These are phyloP conservation scores for Nowickia ferox DNA, from an alignment of 2,888 invertebrate genomes.

Conservation along the genomic window DNA sequence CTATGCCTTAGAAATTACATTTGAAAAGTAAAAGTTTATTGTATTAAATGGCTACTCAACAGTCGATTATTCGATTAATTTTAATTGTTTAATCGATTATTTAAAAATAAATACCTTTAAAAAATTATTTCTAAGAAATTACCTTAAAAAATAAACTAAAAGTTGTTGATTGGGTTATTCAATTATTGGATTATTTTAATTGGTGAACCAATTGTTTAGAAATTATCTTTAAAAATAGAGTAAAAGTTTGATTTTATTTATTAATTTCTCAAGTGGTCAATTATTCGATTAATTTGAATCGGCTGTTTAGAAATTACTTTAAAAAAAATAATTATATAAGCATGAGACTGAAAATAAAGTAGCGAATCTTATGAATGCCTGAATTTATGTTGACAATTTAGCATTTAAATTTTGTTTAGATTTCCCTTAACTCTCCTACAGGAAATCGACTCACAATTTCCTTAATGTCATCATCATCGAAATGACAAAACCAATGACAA, in stretches of 20 bases:
- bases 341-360: no score
- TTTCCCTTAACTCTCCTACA: not conserved
- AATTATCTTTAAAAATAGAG: not conserved
- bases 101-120: no score
- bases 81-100: not conserved
- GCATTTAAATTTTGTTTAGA: not conserved
- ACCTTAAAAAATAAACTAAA: no score
- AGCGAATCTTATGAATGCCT: not conserved
- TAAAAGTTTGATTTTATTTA: not conserved
- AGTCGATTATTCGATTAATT: not conserved
- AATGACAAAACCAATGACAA: slow-evolving; percentile 28
- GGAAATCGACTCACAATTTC: slow-evolving; percentile 30
- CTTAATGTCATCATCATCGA: slow-evolving; percentile 15
- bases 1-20: no score
- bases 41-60: not conserved
- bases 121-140: no score
- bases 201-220: not conserved
- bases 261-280: not conserved
- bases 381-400: not conserved
- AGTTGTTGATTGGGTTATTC: not conserved
- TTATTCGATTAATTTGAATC: not conserved
- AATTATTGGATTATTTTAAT: not conserved
- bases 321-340: no score
- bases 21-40: not conserved
- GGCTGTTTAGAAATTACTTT: no score